Evolutionary conservation across 2,888 invertebrate species (phyloP).

Genomic region (Dilophus febrilis): DNA sequence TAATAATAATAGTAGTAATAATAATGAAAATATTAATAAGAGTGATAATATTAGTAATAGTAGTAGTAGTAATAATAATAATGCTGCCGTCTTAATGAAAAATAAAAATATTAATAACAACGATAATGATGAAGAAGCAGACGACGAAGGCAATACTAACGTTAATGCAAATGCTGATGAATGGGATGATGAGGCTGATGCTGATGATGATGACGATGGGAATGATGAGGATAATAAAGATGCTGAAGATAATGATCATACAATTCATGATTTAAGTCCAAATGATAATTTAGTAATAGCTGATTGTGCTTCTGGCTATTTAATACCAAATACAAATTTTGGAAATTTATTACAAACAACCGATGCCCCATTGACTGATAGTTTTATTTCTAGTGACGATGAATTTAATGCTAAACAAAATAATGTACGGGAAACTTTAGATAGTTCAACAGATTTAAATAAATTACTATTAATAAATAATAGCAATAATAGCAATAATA

Average conservation of each 20-base stretch:
- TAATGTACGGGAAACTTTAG: neutral
- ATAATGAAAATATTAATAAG: slow-evolving; percentile 5
- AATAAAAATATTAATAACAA: slow-evolving; percentile 14
- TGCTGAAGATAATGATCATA: neutral
- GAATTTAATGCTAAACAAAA: slow-evolving; percentile 5
- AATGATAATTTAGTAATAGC: slow-evolving; percentile 19
- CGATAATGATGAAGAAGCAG: slow-evolving; percentile 16
- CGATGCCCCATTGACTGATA: slow-evolving; percentile 28
- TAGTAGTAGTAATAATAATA: no score
- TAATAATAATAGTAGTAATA: neutral
- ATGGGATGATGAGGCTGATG: neutral
- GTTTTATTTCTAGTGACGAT: slow-evolving; percentile 28
- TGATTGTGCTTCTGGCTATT: slow-evolving; percentile 28
- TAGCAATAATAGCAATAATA: no score
- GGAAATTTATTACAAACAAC: slow-evolving; percentile 29
- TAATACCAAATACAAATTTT: slow-evolving; percentile 30
- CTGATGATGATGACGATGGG: neutral
- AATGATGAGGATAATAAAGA: slow-evolving; percentile 9
- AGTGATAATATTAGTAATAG: slow-evolving; percentile 4
- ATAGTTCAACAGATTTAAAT: neutral
- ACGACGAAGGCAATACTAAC: slow-evolving; percentile 6
- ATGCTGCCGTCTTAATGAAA: no score
- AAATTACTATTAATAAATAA: no score
- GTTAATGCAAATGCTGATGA: slow-evolving; percentile 3
- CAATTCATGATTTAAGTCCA: neutral